Evolutionary conservation across 2,888 invertebrate genomes (phyloP), one percentile per base, ranked within the genome.

Genomic region (Baronia brevicornis): DNA sequence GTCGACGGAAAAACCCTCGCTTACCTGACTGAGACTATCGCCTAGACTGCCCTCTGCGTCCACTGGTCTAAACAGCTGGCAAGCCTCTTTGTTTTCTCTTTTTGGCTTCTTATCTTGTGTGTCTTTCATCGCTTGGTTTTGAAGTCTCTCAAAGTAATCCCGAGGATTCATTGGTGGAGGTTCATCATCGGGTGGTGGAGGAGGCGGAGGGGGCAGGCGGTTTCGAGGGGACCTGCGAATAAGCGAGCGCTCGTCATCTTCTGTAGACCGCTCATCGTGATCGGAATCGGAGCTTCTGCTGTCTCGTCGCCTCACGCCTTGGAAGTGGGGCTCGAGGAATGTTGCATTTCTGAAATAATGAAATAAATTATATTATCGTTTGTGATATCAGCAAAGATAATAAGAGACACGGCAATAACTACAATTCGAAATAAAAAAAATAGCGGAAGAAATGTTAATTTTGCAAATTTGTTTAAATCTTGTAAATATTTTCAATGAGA

Each of bases 251-350:
- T 84, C 82, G 50, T 84, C 79, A 51, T 82, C 84, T 44, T 82
- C 84, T 7, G 84, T 84, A 11, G 80, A 78, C 8, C 84, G 67
- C 53, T 84, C 85, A 66, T 80, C 84, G 54, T 75, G 80, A 38
- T 84, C 84, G 3, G 84, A 84, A 51, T 85, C 84, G 3, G 75
- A 82, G 63, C 80, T 73, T 44, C 77, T 51, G 60, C 86, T 71
- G 67, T 85, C 60, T 41, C 85, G 61, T 46, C 86, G 66, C 37
- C 82, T 73, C 59, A 89, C 74, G 25, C 88, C 88, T 59, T 90
- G 90, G 44, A 91, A 82, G 63, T 91, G 91, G 18, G 91, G 90
- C 65, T 92, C 91, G 57, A 91, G 85, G 68, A 91, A 91, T 43
- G 88, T 88, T 63, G 90, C 90, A 80, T 89, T 91, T 84, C 91